Conservation (phyloP, 2,888 invertebrate genomes). For the Campoletis raptor region DNA sequence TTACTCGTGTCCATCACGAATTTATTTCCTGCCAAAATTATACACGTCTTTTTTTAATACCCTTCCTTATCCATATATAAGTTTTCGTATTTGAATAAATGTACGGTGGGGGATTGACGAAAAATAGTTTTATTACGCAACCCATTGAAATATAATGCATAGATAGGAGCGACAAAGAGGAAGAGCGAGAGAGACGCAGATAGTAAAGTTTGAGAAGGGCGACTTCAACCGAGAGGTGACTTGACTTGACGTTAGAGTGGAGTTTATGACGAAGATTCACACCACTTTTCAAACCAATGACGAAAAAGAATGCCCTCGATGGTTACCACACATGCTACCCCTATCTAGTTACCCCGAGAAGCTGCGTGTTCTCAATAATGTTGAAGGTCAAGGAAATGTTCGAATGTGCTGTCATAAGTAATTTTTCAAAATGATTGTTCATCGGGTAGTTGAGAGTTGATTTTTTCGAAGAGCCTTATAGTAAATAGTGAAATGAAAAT, state of each 20-base stretch:
- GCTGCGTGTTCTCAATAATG: background rate
- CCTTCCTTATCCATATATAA: slow-evolving; percentile 1
- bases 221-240: slow-evolving; percentile 5
- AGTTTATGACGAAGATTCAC: slow-evolving; percentile 59
- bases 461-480: background rate
- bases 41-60: slow-evolving; percentile 3
- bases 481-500: background rate
- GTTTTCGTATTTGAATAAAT: slow-evolving; percentile 46
- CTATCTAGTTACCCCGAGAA: slow-evolving; percentile 53
- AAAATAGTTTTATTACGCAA: slow-evolving; percentile 66
- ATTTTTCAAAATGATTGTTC: background rate
- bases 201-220: slow-evolving; percentile 5
- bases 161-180: slow-evolving; percentile 11
- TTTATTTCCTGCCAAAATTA: slow-evolving; percentile 5
- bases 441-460: background rate
- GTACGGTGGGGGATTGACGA: slow-evolving; percentile 31
- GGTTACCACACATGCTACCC: slow-evolving; percentile 67
- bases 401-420: background rate
- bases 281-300: slow-evolving; percentile 48
- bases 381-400: slow-evolving; percentile 33
- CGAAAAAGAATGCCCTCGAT: slow-evolving; percentile 53
- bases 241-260: slow-evolving; percentile 26
- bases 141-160: slow-evolving; percentile 45
- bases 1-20: slow-evolving; percentile 15
- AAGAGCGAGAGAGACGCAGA: background rate